Evolutionary conservation across 2,888 invertebrate species (phyloP), one percentile per base, ranked within the genome.

Genomic region (Ochropleura leucogaster): DNA sequence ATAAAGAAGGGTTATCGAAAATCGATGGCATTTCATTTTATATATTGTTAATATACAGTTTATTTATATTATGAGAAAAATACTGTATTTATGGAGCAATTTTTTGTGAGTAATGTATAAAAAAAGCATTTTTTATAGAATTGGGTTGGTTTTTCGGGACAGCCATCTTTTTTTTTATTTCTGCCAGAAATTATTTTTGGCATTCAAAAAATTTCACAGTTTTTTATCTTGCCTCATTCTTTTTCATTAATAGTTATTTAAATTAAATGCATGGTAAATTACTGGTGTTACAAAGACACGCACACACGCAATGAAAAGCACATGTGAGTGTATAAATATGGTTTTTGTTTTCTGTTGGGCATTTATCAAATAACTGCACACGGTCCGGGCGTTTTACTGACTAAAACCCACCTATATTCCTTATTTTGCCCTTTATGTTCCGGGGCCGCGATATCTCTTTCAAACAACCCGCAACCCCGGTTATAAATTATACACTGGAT

Each of bases 1-100:
- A 79, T 84, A 83, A 81, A 81, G 20, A 64, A 66, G 71, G 73
- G 68, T 75, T 81, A 83, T 81, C 66, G 72, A n/a, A 55, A 79
- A 79, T 75, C 71, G 75, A 83, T 79, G 57, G 55, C 44, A 55
- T 78, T 62, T 66, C n/a, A 53, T 44, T 72, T 63, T 51, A 67
- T 72, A 68, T 79, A 64, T 51, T 63, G 62, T 62, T 81, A 71
- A 57, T 65, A 57, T 59, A 59, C 49, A 66, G n/a, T 75, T 60
- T 82, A 79, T 72, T 82, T 72, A 74, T 74, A 75, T 64, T 82
- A 42, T 30, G 42, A 42, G 51, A 63, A 71, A 65, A 78, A 78
- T 74, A 62, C 18, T 65, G 30, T 67, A 78, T 81, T 78, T 74
- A 74, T 81, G 10, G 42, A n/a, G 40, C 18, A 62, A 1, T 73